Percentiles rank a stretch among this genome's conserved stretches.
Evolutionary conservation across 2,113 vertebrate genomes (phyloP).

Genomic region (Synchiropus splendidus): DNA sequence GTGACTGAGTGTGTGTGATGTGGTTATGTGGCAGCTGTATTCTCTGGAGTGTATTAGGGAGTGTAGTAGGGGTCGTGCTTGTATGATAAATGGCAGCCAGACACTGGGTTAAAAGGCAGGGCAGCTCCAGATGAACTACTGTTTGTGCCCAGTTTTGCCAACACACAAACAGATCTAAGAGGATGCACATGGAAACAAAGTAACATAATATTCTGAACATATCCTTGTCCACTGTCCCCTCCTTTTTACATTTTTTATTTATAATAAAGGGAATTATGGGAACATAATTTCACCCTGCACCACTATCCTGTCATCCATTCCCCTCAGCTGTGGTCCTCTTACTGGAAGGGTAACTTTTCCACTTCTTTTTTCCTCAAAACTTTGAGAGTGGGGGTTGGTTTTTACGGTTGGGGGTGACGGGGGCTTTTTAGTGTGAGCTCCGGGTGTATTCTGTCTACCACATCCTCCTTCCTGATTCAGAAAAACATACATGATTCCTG

Average conservation of each 20-base stretch:
- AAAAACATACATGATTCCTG: constrained; percentile 63
- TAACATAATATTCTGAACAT: not conserved
- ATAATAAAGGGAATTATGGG: too few species aligned
- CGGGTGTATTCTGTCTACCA: constrained; percentile 58
- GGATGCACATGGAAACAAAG: not conserved
- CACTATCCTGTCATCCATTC: constrained; percentile 14
- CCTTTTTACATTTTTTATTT: not conserved
- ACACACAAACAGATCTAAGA: constrained; percentile 1
- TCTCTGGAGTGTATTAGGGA: constrained; percentile 17
- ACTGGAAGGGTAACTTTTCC: constrained; percentile 54
- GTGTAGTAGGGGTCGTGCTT: constrained; percentile 23
- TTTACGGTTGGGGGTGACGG: constrained; percentile 44
- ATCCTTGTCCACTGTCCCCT: not conserved
- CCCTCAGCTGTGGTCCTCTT: constrained; percentile 41
- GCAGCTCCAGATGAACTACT: constrained; percentile 42
- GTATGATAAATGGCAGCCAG: constrained; percentile 49
- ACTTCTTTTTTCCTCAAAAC: too few species aligned
- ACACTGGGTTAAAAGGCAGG: constrained; percentile 41
- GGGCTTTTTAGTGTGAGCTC: constrained; percentile 35
- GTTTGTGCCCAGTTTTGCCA: constrained; percentile 32
- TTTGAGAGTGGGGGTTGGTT: constrained; percentile 29
- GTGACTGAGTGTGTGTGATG: constrained; percentile 45
- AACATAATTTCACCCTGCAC: too few species aligned
- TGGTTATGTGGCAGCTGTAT: constrained; percentile 49
- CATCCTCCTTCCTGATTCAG: constrained; percentile 63